Evolutionary conservation across 2,888 invertebrate species (phyloP).

Genomic region (Aspidapion aeneum): DNA sequence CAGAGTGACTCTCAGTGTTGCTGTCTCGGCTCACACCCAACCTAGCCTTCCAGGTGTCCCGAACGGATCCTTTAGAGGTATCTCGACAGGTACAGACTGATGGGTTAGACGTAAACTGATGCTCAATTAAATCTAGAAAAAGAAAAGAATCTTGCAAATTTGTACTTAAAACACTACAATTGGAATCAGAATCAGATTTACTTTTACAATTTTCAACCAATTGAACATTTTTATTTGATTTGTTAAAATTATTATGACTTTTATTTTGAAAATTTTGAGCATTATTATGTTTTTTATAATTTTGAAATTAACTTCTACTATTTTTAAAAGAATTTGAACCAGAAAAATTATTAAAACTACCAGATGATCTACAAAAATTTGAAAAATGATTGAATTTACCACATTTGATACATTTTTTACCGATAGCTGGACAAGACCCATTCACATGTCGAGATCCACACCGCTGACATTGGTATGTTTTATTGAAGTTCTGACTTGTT

Average conservation of each 20-base stretch:
- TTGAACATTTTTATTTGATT: not conserved
- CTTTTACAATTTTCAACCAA: not conserved
- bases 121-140: not conserved
- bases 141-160: not conserved
- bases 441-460: conserved; percentile 11
- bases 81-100: not conserved
- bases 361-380: not conserved
- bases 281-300: too few relatives aligned
- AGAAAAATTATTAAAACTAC: not conserved
- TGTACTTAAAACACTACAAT: not conserved
- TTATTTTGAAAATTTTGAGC: not conserved
- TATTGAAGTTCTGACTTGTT: not conserved
- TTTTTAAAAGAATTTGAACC: not conserved
- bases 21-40: too few relatives aligned
- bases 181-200: not conserved
- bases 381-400: too few relatives aligned
- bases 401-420: conserved; percentile 14
- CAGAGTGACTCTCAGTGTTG: too few relatives aligned
- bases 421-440: conserved; percentile 14
- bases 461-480: not conserved
- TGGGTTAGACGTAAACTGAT: too few relatives aligned
- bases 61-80: too few relatives aligned
- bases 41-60: conserved; percentile 3
- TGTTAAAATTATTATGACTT: not conserved
- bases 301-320: too few relatives aligned